Conservation (phyloP, 2,113 vertebrate species). For the Taurulus bubalis region DNA sequence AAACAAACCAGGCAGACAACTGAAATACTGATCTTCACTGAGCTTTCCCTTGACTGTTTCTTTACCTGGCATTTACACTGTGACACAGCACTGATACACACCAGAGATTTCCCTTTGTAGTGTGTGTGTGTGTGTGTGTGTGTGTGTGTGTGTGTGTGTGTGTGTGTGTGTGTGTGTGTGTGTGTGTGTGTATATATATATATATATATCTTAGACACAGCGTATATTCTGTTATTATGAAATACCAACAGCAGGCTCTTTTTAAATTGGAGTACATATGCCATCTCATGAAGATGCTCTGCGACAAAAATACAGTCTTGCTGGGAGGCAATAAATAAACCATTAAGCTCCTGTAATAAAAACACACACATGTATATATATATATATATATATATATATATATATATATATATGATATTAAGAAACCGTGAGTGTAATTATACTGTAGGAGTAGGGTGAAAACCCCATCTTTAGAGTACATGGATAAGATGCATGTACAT, state of each 20-base stretch:
- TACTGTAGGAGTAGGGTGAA: neutral
- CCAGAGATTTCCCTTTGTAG: conserved; percentile 15
- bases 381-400: too few relatives aligned
- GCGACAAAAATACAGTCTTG: neutral
- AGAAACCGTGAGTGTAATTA: neutral
- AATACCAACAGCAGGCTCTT: neutral
- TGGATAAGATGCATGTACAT: neutral
- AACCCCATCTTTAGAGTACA: neutral
- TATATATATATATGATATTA: neutral
- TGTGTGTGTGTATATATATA: too few relatives aligned
- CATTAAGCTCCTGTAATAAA: neutral
- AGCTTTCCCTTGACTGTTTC: conserved; percentile 32
- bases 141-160: too few relatives aligned
- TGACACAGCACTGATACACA: conserved; percentile 22
- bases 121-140: conserved; percentile 5
- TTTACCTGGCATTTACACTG: conserved; percentile 38
- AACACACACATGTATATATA: too few relatives aligned
- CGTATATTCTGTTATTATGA: neutral
- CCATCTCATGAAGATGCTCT: neutral
- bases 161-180: conserved; percentile 3
- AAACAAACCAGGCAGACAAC: conserved; percentile 69
- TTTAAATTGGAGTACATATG: neutral
- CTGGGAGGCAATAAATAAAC: conserved; percentile 9
- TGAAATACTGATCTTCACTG: conserved; percentile 62
- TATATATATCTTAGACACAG: conserved; percentile 17